Base-by-base conservation (phyloP, 2,113 vertebrate genomes). In the Madoqua kirkii region DNA sequence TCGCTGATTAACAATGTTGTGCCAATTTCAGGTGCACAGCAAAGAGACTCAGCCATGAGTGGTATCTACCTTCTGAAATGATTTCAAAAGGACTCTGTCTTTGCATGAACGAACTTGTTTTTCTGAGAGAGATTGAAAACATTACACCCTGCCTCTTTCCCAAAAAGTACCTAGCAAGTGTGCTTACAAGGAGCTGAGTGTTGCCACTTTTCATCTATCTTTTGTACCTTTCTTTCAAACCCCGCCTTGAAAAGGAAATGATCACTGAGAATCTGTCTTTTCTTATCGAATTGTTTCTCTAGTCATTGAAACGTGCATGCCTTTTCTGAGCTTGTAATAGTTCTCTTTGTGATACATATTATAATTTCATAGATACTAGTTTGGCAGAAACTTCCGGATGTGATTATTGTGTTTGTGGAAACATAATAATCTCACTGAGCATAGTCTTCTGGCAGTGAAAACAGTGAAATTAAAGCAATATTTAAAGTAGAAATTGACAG, bases 11-110 rank as follows among this genome's bases (percentile, higher is more conserved):
- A 31, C 67, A 74, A 13, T 40, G 67, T 12, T 74, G 67, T 74
- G 67, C 13, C 36, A 76, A 6, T 74, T 67, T 74, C 10, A 40
- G 36, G 23, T 43, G 36, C 21, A 14, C 12, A 43, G 23, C 71
- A 76, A 74, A 74, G 36, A 27, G 71, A 43, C 36, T 74, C 36
- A 76, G 36, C 36, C 21, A 43, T 76, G 21, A 21, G 3, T 57
- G 50, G 55, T 52, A 33, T n/a, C 67, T 67, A 15, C 45, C 60
- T 92, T 92, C 87, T 81, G 48, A 94, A 67, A 31, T 59, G 60
- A 85, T 88, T 97, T 92, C 23, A 71, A 87, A 97, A 97, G 25
- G n/a, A 48, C 29, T 86, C 78, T 81, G 40, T 55, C 52, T 96
- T 95, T 71, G 31, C 50, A 81, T 36, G 60, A 87, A 27, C 15